Conservation (phyloP, 2,888 invertebrate genomes). For the Apantesis nais region DNA sequence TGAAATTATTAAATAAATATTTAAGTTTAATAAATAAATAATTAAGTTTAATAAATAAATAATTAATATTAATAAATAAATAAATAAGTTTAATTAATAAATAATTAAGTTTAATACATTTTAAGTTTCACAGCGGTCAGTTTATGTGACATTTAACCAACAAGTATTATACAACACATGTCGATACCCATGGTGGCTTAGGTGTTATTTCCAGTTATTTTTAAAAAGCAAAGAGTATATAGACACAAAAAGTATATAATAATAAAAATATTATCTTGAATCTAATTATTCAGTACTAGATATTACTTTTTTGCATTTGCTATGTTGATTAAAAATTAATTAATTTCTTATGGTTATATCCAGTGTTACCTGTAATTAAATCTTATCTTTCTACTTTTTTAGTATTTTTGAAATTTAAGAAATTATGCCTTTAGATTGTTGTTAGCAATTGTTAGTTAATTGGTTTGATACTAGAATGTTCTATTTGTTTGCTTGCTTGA, state of each 20-base stretch:
- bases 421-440: not conserved
- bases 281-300: not conserved
- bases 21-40: too few relatives aligned
- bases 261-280: not conserved
- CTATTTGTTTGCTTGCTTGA: not conserved
- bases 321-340: not conserved
- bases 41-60: not conserved
- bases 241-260: not conserved
- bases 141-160: not conserved
- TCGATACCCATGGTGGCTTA: too few relatives aligned
- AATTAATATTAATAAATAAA: too few relatives aligned
- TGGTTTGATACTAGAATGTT: not conserved
- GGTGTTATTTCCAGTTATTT: too few relatives aligned
- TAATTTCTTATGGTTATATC: not conserved
- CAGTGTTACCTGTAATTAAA: not conserved
- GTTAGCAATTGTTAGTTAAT: not conserved
- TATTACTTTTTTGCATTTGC: not conserved
- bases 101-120: not conserved
- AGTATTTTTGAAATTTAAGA: not conserved
- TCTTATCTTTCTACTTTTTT: not conserved
- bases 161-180: too few relatives aligned
- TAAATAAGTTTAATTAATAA: not conserved
- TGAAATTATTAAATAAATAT: conserved; percentile 49
- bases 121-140: not conserved
- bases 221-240: not conserved